Percentiles rank a stretch among this genome's conserved stretches.
These are phyloP conservation scores for Drosophila nikananu DNA, from an alignment of 1,140 invertebrate species.

Conservation along the genomic window DNA sequence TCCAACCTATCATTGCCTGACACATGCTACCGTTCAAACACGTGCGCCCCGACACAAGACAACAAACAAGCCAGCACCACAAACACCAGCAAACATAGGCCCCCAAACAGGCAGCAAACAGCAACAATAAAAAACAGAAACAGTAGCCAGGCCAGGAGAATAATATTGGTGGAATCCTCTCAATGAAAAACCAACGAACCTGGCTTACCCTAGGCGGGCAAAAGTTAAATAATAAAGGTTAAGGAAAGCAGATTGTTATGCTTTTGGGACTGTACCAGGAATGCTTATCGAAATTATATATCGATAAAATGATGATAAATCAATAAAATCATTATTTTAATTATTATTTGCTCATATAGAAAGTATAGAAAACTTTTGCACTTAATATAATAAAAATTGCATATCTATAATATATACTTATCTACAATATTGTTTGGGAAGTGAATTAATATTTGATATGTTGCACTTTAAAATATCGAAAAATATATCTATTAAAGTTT, in stretches of 20 bases:
- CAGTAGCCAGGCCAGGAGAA: slow-evolving; percentile 31
- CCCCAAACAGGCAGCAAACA: slow-evolving; percentile 20
- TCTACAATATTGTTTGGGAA: too few relatives aligned
- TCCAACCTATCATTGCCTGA: slow-evolving; percentile 72
- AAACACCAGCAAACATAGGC: slow-evolving; percentile 20
- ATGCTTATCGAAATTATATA: background rate
- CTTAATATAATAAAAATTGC: too few relatives aligned
- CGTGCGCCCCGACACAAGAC: slow-evolving; percentile 54
- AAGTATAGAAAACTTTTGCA: too few relatives aligned
- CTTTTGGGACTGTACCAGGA: background rate
- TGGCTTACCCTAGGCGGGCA: slow-evolving; percentile 5
- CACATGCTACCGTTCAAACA: slow-evolving; percentile 71
- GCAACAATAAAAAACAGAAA: slow-evolving; percentile 23
- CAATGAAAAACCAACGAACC: slow-evolving; percentile 7
- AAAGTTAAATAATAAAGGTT: background rate
- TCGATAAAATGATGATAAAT: too few relatives aligned
- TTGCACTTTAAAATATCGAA: too few relatives aligned
- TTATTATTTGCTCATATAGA: too few relatives aligned
- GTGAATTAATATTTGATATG: too few relatives aligned
- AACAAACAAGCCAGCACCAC: slow-evolving; percentile 22
- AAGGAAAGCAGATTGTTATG: background rate
- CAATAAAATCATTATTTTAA: too few relatives aligned
- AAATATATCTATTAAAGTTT: too few relatives aligned
- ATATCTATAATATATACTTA: too few relatives aligned
- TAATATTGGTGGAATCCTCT: slow-evolving; percentile 9